Percentiles rank a stretch among this genome's conserved stretches.
phyloP scores from a whole-genome alignment of 2,113 vertebrate species.

The Esox niger region DNA sequence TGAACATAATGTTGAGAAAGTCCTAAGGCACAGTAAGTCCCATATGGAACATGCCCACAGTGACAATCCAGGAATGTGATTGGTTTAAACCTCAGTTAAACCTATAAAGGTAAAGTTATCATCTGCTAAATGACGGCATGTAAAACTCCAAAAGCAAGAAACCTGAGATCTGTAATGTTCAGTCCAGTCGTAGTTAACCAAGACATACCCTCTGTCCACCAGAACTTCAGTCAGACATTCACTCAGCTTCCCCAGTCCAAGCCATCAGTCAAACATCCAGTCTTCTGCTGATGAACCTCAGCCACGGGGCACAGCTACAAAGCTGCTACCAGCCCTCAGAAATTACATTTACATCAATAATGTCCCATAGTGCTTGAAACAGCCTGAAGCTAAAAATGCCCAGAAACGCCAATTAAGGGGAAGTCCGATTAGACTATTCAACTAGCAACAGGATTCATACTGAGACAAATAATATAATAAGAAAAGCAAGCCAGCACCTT shows the following conservation, averaged over 20 bases:
- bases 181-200: too few relatives aligned
- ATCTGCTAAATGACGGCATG: too few relatives aligned
- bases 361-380: slow-evolving; percentile 50
- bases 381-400: slow-evolving; percentile 47
- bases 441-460: slow-evolving; percentile 27
- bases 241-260: neutral
- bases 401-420: slow-evolving; percentile 66
- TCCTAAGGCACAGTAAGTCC: too few relatives aligned
- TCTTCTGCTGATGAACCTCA: slow-evolving; percentile 46
- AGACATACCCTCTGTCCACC: neutral
- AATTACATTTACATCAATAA: slow-evolving; percentile 58
- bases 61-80: slow-evolving; percentile 35
- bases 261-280: slow-evolving; percentile 41
- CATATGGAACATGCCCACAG: slow-evolving; percentile 24
- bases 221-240: too few relatives aligned
- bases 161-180: too few relatives aligned
- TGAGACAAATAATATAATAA: neutral
- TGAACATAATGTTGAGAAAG: too few relatives aligned
- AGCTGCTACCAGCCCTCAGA: slow-evolving; percentile 27
- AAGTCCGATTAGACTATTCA: slow-evolving; percentile 40
- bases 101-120: too few relatives aligned
- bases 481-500: slow-evolving; percentile 41
- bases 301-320: slow-evolving; percentile 43
- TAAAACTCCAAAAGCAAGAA: too few relatives aligned
- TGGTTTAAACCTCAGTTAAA: slow-evolving; percentile 27